These are phyloP conservation scores for Drosophila limbata DNA, from an alignment of 2,888 invertebrate genomes.

Conservation along the genomic window DNA sequence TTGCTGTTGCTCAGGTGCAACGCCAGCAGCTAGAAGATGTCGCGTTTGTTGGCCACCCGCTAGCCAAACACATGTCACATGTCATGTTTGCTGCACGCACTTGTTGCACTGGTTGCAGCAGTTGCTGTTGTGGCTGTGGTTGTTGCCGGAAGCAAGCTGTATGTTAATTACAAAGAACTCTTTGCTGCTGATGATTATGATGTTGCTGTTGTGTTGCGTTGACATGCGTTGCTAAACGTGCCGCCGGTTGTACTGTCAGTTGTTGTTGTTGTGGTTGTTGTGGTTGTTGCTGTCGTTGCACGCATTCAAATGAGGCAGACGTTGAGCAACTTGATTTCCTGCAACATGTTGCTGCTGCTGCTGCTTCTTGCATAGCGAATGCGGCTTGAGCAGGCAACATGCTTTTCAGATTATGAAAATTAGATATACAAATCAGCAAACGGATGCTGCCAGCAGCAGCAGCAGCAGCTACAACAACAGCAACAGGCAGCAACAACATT, in stretches of 20 bases:
- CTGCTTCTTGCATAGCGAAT: constrained; percentile 42
- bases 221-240: constrained; percentile 83
- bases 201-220: constrained; percentile 75
- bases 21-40: constrained; percentile 82
- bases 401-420: constrained; percentile 77
- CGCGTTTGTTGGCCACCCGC: constrained; percentile 74
- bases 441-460: constrained; percentile 69
- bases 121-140: constrained; percentile 33
- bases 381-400: constrained; percentile 53
- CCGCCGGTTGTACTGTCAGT: constrained; percentile 62
- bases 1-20: constrained; percentile 65
- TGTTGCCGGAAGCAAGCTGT: constrained; percentile 75
- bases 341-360: constrained; percentile 64
- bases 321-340: constrained; percentile 83
- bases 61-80: constrained; percentile 77
- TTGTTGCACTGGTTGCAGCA: constrained; percentile 48
- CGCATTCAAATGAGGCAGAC: constrained; percentile 75
- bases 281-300: constrained; percentile 37
- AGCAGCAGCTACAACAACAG: constrained; percentile 22
- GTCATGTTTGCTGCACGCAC: constrained; percentile 70
- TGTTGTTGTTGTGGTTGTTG: constrained; percentile 9
- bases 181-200: constrained; percentile 63
- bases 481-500: constrained; percentile 51
- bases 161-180: constrained; percentile 74
- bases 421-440: constrained; percentile 82